Percentiles rank a stretch among this genome's conserved stretches.
These are phyloP conservation scores for Idaea aversata DNA, from an alignment of 2,888 invertebrate species.

Conservation along the genomic window DNA sequence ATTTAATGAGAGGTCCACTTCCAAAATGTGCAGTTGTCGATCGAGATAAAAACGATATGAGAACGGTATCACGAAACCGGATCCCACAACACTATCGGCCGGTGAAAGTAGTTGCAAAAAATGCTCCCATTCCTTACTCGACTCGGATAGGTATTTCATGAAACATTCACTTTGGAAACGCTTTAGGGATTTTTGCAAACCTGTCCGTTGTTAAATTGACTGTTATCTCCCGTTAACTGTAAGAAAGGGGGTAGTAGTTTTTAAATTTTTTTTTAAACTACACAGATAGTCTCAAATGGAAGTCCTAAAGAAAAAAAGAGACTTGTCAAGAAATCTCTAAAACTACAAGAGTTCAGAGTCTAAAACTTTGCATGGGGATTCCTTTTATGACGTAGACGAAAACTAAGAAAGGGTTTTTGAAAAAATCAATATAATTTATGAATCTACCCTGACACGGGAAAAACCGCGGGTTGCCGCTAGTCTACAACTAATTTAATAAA, in stretches of 20 bases:
- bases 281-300: too few species aligned
- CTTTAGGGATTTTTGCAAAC: slow-evolving; percentile 25
- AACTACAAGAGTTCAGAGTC: too few species aligned
- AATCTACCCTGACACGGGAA: too few species aligned
- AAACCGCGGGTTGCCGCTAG: too few species aligned
- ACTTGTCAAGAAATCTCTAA: too few species aligned
- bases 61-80: slow-evolving; percentile 73
- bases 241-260: neutral
- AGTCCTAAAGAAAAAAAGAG: too few species aligned
- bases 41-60: slow-evolving; percentile 34
- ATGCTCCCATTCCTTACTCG: slow-evolving; percentile 74
- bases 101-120: slow-evolving; percentile 80
- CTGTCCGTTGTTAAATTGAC: slow-evolving; percentile 6
- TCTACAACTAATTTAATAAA: too few species aligned
- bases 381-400: too few species aligned
- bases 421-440: too few species aligned
- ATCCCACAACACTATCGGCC: slow-evolving; percentile 69
- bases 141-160: slow-evolving; percentile 70
- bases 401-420: too few species aligned
- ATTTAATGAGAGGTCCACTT: slow-evolving; percentile 19
- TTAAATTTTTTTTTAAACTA: too few species aligned
- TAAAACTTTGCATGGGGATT: too few species aligned
- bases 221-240: neutral
- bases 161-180: slow-evolving; percentile 67
- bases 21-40: slow-evolving; percentile 28